Conservation (phyloP, 2,888 invertebrate species). For the Caenorhabditis wallacei region DNA sequence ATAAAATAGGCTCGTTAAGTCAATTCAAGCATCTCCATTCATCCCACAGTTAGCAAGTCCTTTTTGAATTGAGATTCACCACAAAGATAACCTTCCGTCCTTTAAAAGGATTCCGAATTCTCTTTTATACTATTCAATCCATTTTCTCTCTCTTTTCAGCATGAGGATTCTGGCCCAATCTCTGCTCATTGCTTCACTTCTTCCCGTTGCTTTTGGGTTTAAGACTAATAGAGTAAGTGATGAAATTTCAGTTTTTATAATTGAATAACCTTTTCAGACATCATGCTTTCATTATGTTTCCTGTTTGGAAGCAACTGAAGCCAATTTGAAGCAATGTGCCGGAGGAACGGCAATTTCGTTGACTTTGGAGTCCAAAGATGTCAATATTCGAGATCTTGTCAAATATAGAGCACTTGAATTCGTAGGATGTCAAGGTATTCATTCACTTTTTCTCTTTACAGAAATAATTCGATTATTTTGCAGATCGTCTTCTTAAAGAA, state of each 20-base stretch:
- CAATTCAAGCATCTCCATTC: conserved; percentile 30
- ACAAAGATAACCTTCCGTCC: conserved; percentile 29
- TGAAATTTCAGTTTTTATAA: background rate
- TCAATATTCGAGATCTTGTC: conserved; percentile 67
- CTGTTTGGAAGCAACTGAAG: conserved; percentile 66
- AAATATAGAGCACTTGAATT: conserved; percentile 67
- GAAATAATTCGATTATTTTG: background rate
- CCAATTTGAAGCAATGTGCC: conserved; percentile 69
- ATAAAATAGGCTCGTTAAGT: conserved; percentile 38
- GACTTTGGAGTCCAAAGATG: conserved; percentile 69
- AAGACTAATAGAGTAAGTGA: conserved; percentile 55
- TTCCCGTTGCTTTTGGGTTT: conserved; percentile 28
- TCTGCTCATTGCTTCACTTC: conserved; percentile 38
- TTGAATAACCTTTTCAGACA: conserved; percentile 56
- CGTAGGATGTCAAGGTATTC: conserved; percentile 68
- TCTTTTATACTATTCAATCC: background rate
- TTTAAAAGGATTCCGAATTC: conserved; percentile 9
- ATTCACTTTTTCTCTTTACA: background rate
- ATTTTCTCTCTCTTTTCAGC: conserved; percentile 10
- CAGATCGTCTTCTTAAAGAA: conserved; percentile 70
- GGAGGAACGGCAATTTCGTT: conserved; percentile 68
- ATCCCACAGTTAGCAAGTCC: conserved; percentile 42
- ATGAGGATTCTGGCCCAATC: conserved; percentile 42
- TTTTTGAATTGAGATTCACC: conserved; percentile 19
- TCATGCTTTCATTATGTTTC: conserved; percentile 72